phyloP scores from a whole-genome alignment of 2,797 vertebrate genomes.

The Sebastes itinus region DNA sequence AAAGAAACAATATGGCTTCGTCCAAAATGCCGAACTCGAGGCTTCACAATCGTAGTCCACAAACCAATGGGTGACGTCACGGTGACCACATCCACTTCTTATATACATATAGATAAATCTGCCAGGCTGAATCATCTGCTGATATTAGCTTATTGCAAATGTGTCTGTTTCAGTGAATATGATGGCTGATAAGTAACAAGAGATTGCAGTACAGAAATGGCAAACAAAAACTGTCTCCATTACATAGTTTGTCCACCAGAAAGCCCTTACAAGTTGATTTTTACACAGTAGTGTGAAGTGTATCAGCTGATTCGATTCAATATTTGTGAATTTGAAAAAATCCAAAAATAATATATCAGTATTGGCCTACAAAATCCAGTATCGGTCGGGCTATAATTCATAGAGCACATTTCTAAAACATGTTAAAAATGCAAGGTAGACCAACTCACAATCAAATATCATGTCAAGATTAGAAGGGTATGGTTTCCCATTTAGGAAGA shows the following conservation, averaged over 20 bases:
- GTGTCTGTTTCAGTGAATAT: neutral
- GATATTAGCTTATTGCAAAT: neutral
- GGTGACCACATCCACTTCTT: too few species aligned
- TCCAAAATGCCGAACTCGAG: too few species aligned
- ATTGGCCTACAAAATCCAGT: too few species aligned
- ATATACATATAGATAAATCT: neutral
- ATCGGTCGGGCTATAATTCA: rapidly evolving
- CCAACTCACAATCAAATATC: neutral
- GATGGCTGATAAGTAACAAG: neutral
- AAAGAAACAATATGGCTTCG: too few species aligned
- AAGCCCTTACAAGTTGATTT: neutral
- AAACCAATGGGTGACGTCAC: too few species aligned
- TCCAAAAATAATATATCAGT: neutral
- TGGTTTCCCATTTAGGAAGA: neutral
- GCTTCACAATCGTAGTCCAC: too few species aligned
- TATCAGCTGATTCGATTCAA: neutral
- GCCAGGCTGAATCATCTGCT: neutral
- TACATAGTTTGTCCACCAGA: neutral
- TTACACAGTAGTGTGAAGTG: neutral
- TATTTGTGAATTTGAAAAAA: neutral
- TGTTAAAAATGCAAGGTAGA: neutral
- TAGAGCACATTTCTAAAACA: neutral
- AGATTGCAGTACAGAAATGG: neutral
- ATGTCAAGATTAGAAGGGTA: neutral
- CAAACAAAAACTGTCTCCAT: neutral